Evolutionary conservation across 1,140 invertebrate species (phyloP).

Genomic region (Mya arenaria): DNA sequence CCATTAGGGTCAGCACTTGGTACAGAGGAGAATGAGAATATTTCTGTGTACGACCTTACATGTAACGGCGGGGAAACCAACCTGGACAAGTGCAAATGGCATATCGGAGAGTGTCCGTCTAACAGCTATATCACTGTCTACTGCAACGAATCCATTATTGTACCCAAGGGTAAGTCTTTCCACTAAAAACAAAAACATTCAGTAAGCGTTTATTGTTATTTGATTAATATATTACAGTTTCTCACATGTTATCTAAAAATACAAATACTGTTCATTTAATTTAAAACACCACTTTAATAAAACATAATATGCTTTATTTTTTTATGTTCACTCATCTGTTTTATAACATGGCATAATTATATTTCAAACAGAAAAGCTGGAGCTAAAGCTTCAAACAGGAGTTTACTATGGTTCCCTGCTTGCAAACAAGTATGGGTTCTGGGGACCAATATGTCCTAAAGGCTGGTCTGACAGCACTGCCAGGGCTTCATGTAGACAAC

Average conservation of each 20-base stretch:
- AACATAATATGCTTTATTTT: too few relatives aligned
- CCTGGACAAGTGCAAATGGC: constrained; percentile 48
- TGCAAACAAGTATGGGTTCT: constrained; percentile 65
- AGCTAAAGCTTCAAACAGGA: constrained; percentile 16
- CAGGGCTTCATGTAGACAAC: constrained; percentile 57
- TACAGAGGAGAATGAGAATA: constrained; percentile 23
- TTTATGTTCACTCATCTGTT: too few relatives aligned
- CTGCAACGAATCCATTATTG: constrained; percentile 57
- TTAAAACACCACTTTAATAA: too few relatives aligned
- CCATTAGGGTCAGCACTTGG: constrained; percentile 43
- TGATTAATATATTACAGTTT: too few relatives aligned
- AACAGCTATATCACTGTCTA: constrained; percentile 65
- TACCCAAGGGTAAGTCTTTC: constrained; percentile 43
- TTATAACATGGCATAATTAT: background rate
- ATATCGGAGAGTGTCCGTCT: constrained; percentile 46
- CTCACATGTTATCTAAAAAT: too few relatives aligned
- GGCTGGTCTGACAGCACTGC: constrained; percentile 61
- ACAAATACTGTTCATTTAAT: too few relatives aligned
- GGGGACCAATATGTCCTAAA: constrained; percentile 63
- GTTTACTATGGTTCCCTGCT: constrained; percentile 55
- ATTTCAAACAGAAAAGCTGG: constrained; percentile 24
- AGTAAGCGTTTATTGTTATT: too few relatives aligned
- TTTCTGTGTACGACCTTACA: constrained; percentile 19
- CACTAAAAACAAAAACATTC: too few relatives aligned
- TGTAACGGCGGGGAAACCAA: constrained; percentile 58